phyloP scores from a whole-genome alignment of 2,888 invertebrate species.

The Steinernema scapterisci region DNA sequence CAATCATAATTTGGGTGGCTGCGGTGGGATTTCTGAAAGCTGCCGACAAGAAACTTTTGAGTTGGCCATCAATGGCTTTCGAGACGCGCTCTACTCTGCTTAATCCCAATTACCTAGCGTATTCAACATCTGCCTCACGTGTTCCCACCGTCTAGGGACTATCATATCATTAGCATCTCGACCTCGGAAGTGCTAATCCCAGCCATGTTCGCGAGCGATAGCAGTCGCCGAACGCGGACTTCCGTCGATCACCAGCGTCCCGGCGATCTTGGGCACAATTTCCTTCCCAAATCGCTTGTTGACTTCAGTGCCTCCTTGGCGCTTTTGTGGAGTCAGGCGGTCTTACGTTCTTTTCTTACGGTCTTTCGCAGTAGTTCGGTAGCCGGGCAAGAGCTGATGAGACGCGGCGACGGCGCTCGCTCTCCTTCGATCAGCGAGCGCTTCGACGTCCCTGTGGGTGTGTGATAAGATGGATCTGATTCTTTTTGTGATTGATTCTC shows the following conservation, averaged over 20 bases:
- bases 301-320: background rate
- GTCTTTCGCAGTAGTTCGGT: background rate
- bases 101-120: too few species aligned
- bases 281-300: background rate
- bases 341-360: background rate
- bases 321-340: background rate
- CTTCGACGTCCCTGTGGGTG: slow-evolving; percentile 18
- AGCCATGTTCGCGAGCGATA: background rate
- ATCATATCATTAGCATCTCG: background rate
- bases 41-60: slow-evolving; percentile 9
- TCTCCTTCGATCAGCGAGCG: slow-evolving; percentile 5
- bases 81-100: too few species aligned
- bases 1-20: slow-evolving; percentile 26
- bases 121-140: background rate
- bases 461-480: slow-evolving; percentile 31
- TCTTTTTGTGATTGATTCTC: slow-evolving; percentile 30
- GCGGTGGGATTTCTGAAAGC: slow-evolving; percentile 19
- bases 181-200: slow-evolving; percentile 5
- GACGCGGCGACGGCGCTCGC: background rate
- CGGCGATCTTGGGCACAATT: too few species aligned
- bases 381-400: background rate
- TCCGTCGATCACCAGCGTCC: background rate
- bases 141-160: background rate
- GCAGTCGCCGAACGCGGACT: background rate
- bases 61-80: background rate